A percentile compares a stretch with the other conserved stretches of the same genome.
Conservation (phyloP, 1,140 invertebrate genomes). For the Platyscapa corneri region DNA sequence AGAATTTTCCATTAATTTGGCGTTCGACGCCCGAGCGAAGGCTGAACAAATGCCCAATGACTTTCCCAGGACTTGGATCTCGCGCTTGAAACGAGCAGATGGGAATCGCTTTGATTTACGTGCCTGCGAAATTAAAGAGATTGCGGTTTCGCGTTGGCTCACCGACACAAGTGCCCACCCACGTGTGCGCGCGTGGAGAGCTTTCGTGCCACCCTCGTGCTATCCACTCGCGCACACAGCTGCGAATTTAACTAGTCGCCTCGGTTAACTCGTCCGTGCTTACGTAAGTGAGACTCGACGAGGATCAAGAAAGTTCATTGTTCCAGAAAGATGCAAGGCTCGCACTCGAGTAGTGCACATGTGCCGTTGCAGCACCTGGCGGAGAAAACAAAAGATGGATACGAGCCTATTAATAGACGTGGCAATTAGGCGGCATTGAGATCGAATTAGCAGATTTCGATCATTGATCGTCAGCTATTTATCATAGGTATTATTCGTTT, state of each 20-base stretch:
- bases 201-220: too few relatives aligned
- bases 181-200: neutral
- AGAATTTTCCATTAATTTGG: neutral
- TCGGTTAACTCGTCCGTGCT: neutral
- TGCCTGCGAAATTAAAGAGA: conserved; percentile 21
- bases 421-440: too few relatives aligned
- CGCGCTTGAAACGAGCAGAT: neutral
- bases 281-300: conserved; percentile 2
- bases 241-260: too few relatives aligned
- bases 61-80: neutral
- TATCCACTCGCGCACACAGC: neutral
- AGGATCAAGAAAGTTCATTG: conserved; percentile 43
- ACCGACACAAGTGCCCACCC: too few relatives aligned
- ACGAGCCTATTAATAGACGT: too few relatives aligned
- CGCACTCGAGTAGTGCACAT: neutral
- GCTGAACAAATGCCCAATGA: neutral
- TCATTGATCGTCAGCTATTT: too few relatives aligned
- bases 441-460: too few relatives aligned
- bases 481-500: too few relatives aligned
- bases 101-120: conserved; percentile 4
- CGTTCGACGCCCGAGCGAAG: neutral
- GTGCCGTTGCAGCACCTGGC: neutral
- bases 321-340: conserved; percentile 35
- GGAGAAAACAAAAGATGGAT: too few relatives aligned
- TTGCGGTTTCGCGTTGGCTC: neutral